Evolutionary conservation across 1,140 invertebrate genomes (phyloP).

Genomic region (Drosophila subobscura): DNA sequence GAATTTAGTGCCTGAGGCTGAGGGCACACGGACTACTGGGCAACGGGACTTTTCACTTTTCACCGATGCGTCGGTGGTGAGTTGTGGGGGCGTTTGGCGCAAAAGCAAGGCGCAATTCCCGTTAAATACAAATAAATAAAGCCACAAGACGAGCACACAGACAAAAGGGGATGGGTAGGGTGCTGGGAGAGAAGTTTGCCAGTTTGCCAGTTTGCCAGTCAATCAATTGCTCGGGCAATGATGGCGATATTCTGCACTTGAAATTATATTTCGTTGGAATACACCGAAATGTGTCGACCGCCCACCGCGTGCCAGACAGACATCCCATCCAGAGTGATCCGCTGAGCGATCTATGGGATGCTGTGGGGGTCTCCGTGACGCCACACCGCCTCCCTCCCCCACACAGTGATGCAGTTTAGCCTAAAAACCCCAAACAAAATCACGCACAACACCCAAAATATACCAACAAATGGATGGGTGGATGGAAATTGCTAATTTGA

Average conservation of each 20-base stretch:
- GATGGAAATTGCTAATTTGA: constrained; percentile 17
- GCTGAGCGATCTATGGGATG: constrained; percentile 31
- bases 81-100: constrained; percentile 35
- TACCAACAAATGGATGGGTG: constrained; percentile 28
- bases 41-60: background rate
- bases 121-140: constrained; percentile 75
- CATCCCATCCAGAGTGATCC: background rate
- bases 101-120: constrained; percentile 67
- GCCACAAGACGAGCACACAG: constrained; percentile 37
- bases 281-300: constrained; percentile 37
- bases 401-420: constrained; percentile 26
- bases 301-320: constrained; percentile 33
- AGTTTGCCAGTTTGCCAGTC: constrained; percentile 32
- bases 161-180: constrained; percentile 26
- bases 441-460: no score
- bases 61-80: background rate
- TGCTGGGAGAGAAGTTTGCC: background rate
- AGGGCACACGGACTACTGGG: no score
- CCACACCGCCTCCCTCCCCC: constrained; percentile 24
- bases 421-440: background rate
- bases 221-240: constrained; percentile 33
- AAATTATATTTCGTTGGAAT: constrained; percentile 20
- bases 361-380: constrained; percentile 25
- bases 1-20: constrained; percentile 4
- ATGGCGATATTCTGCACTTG: constrained; percentile 58